These are phyloP conservation scores for Hypocryptadius cinnamomeus DNA, from an alignment of 2,113 vertebrate genomes.

Conservation along the genomic window DNA sequence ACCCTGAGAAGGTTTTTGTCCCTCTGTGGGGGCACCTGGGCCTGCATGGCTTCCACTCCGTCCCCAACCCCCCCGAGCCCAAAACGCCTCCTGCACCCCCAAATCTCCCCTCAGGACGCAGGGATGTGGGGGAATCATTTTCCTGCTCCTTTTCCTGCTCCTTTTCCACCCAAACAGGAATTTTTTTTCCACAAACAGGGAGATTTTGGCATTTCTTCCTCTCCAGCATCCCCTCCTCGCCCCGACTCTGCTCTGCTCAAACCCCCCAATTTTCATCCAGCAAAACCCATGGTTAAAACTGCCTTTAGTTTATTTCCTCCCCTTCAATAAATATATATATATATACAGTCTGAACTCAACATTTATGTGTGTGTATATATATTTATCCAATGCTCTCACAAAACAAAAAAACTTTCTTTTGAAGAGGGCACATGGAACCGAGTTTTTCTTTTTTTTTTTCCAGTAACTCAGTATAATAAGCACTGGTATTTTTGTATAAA, in stretches of 20 bases:
- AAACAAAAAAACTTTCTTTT: constrained; percentile 47
- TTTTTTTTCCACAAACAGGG: not conserved
- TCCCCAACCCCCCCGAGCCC: not conserved
- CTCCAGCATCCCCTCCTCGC: not conserved
- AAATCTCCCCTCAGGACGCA: accelerated
- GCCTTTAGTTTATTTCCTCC: constrained; percentile 51
- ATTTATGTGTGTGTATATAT: constrained; percentile 58
- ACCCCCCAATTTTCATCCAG: not conserved
- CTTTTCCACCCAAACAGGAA: not conserved
- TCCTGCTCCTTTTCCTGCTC: not conserved
- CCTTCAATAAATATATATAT: constrained; percentile 61
- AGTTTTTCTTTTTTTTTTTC: not conserved
- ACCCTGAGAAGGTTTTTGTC: not conserved
- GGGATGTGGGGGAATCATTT: accelerated
- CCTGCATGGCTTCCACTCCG: not conserved
- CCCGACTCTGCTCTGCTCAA: not conserved
- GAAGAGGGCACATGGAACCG: constrained; percentile 55
- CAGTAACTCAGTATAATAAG: constrained; percentile 68
- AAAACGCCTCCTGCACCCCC: not conserved
- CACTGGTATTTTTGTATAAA: constrained; percentile 81
- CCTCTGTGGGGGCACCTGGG: not conserved
- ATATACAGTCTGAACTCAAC: constrained; percentile 57
- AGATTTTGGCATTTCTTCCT: not conserved
- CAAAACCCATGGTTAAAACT: constrained; percentile 39
- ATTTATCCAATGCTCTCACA: constrained; percentile 46